These are phyloP conservation scores for Gallirallus australis DNA, from an alignment of 2,797 vertebrate species.

Conservation along the genomic window DNA sequence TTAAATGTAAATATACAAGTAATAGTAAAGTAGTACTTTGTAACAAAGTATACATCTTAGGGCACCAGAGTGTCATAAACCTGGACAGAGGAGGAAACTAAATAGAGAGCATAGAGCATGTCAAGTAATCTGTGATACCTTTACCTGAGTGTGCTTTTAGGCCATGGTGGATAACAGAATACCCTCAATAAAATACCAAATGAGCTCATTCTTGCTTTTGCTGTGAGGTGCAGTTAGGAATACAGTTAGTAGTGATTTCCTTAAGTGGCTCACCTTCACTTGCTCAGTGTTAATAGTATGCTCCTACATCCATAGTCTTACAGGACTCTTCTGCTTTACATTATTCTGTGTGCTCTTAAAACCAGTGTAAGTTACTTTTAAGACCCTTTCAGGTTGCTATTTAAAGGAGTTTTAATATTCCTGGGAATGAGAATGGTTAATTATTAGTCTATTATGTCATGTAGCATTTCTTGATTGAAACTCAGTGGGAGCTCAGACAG, in stretches of 20 bases:
- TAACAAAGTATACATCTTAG: not conserved
- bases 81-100: not conserved
- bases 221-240: not conserved
- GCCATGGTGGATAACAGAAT: not conserved
- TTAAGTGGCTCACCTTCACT: not conserved
- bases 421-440: not conserved
- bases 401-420: not conserved
- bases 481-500: not conserved
- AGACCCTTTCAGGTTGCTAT: not conserved
- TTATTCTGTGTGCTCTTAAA: not conserved
- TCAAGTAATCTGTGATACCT: not conserved
- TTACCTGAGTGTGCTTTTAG: not conserved
- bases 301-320: not conserved
- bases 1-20: not conserved
- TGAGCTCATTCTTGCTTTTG: not conserved
- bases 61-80: not conserved
- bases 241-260: not conserved
- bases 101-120: not conserved
- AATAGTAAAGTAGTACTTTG: not conserved
- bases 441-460: not conserved
- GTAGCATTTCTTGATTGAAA: not conserved
- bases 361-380: not conserved
- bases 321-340: not conserved
- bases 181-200: not conserved
- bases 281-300: not conserved